These are phyloP conservation scores for Acanthosepion pharaonis DNA, from an alignment of 2,888 invertebrate species.

Conservation along the genomic window DNA sequence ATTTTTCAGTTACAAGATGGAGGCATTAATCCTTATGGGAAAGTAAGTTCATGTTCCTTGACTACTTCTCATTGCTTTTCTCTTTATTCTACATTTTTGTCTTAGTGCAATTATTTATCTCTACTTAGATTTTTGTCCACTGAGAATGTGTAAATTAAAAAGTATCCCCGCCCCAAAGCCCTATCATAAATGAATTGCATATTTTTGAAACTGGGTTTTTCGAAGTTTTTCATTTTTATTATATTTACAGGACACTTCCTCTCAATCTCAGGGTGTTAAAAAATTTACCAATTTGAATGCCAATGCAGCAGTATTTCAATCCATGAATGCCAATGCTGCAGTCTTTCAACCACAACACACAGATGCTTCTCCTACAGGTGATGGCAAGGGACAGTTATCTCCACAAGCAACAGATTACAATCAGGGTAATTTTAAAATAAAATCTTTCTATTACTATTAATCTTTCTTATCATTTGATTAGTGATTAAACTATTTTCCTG, in stretches of 20 bases:
- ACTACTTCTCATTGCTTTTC: neutral
- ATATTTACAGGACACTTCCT: conserved; percentile 35
- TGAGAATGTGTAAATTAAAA: no score
- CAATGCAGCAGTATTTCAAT: conserved; percentile 72
- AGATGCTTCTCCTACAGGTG: conserved; percentile 52
- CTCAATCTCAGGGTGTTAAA: conserved; percentile 62
- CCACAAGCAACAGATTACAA: conserved; percentile 50
- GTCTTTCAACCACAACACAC: conserved; percentile 50
- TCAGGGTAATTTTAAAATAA: conserved; percentile 48
- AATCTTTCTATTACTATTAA: no score
- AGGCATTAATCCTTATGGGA: conserved; percentile 36
- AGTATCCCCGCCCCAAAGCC: no score
- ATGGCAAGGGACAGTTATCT: conserved; percentile 51
- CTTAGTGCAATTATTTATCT: no score
- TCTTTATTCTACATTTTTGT: neutral
- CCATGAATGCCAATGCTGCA: conserved; percentile 54
- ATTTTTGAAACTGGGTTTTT: neutral
- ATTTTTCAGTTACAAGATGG: conserved; percentile 34
- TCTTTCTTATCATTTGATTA: no score
- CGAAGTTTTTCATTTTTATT: neutral
- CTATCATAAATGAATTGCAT: neutral
- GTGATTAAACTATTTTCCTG: no score
- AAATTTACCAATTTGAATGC: conserved; percentile 71
- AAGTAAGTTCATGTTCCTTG: neutral
- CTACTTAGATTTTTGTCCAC: no score